Conservation (phyloP, 2,888 invertebrate species). For the Helleia helle region DNA sequence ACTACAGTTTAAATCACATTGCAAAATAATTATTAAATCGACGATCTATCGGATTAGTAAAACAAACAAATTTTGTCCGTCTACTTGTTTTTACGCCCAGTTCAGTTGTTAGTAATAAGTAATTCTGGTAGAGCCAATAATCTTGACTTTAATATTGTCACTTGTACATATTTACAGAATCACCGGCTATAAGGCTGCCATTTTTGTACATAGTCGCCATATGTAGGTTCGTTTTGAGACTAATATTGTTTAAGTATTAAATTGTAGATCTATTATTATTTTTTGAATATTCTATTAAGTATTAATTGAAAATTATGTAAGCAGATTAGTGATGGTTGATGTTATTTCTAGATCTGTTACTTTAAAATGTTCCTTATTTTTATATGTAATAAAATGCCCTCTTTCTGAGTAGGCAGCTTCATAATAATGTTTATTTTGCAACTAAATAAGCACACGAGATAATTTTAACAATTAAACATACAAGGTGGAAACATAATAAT, state of each 20-base stretch:
- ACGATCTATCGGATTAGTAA: background rate
- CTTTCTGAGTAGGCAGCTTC: too few species aligned
- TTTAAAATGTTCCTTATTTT: too few species aligned
- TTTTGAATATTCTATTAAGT: background rate
- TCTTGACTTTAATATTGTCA: constrained; percentile 4
- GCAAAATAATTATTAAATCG: background rate
- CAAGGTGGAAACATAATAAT: too few species aligned
- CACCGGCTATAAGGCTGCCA: constrained; percentile 38
- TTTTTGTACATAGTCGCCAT: constrained; percentile 26
- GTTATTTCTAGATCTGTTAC: too few species aligned
- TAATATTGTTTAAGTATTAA: background rate
- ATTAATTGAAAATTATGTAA: background rate
- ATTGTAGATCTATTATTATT: background rate
- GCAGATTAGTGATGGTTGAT: too few species aligned
- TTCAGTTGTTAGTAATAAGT: constrained; percentile 2
- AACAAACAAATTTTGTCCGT: background rate
- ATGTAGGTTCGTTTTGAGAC: constrained; percentile 3
- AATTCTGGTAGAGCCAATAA: background rate
- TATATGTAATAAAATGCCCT: too few species aligned
- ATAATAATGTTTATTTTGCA: too few species aligned
- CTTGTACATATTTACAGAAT: constrained; percentile 16
- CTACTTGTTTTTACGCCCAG: background rate
- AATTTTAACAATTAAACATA: too few species aligned
- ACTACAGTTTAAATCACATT: too few species aligned
- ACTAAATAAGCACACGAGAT: too few species aligned